Conservation (phyloP, 2,888 invertebrate species). For the Eilema sororculum region DNA sequence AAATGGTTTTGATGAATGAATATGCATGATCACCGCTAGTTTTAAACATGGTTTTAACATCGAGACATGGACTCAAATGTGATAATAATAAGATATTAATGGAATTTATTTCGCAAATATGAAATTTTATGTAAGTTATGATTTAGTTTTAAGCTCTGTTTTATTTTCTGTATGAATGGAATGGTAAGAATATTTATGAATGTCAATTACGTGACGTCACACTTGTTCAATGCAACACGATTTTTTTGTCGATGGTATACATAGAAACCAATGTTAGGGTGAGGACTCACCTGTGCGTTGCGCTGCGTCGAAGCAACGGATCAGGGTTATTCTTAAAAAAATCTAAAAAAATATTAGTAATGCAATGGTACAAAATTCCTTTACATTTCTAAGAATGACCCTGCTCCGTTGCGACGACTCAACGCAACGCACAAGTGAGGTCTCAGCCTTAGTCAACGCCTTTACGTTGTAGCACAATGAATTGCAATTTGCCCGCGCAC, state of each 20-base stretch:
- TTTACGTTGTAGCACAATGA: no score
- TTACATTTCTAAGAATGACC: no score
- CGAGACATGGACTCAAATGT: constrained; percentile 68
- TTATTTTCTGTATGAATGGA: constrained; percentile 2
- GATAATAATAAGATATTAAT: constrained; percentile 61
- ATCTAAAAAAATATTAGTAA: no score
- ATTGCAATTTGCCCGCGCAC: no score
- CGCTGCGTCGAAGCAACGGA: no score
- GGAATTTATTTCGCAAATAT: constrained; percentile 53
- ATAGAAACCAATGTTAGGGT: no score
- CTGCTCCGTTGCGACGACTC: no score
- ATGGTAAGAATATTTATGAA: constrained; percentile 2
- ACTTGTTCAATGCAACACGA: neutral
- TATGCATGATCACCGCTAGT: constrained; percentile 2
- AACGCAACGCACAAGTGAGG: no score
- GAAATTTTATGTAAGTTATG: constrained; percentile 51
- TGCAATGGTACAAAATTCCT: no score
- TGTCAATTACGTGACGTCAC: neutral
- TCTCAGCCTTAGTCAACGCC: no score
- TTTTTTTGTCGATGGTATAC: constrained; percentile 5
- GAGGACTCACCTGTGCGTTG: no score
- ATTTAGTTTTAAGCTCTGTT: constrained; percentile 40
- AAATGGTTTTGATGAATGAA: neutral
- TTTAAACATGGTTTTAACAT: constrained; percentile 42
- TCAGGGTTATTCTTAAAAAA: no score